Evolutionary conservation across 2,888 invertebrate genomes (phyloP).

Genomic region (Cryptophagus acutangulus): DNA sequence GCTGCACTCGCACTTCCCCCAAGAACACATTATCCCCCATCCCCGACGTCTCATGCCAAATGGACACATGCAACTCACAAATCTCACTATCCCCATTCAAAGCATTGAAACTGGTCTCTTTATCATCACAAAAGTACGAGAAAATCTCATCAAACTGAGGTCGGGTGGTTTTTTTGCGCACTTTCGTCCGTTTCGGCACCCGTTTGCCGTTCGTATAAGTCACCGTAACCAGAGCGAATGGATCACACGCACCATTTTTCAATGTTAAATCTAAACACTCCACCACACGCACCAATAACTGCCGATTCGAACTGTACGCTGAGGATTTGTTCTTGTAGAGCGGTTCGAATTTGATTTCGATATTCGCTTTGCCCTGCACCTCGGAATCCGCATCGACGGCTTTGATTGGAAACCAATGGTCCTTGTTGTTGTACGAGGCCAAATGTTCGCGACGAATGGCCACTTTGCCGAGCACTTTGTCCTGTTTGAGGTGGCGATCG

Average conservation of each 20-base stretch:
- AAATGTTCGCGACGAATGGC: slow-evolving; percentile 84
- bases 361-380: slow-evolving; percentile 85
- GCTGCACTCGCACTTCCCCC: slow-evolving; percentile 78
- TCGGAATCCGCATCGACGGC: slow-evolving; percentile 86
- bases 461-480: slow-evolving; percentile 72
- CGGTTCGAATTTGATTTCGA: slow-evolving; percentile 69
- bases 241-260: slow-evolving; percentile 87
- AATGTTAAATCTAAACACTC: slow-evolving; percentile 86
- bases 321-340: slow-evolving; percentile 52
- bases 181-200: slow-evolving; percentile 75
- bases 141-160: slow-evolving; percentile 87
- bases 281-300: slow-evolving; percentile 62
- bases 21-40: slow-evolving; percentile 79
- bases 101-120: slow-evolving; percentile 46
- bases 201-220: slow-evolving; percentile 75
- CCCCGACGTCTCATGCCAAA: slow-evolving; percentile 81
- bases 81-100: slow-evolving; percentile 61
- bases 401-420: slow-evolving; percentile 85
- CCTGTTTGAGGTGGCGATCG: slow-evolving; percentile 77
- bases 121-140: slow-evolving; percentile 56
- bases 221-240: slow-evolving; percentile 73
- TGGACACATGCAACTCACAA: slow-evolving; percentile 73
- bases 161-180: slow-evolving; percentile 84
- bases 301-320: slow-evolving; percentile 36
- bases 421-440: slow-evolving; percentile 82